Evolutionary conservation across 1,140 invertebrate genomes (phyloP), one percentile per base, ranked within the genome.

Genomic region (Macrocentrus cingulum): DNA sequence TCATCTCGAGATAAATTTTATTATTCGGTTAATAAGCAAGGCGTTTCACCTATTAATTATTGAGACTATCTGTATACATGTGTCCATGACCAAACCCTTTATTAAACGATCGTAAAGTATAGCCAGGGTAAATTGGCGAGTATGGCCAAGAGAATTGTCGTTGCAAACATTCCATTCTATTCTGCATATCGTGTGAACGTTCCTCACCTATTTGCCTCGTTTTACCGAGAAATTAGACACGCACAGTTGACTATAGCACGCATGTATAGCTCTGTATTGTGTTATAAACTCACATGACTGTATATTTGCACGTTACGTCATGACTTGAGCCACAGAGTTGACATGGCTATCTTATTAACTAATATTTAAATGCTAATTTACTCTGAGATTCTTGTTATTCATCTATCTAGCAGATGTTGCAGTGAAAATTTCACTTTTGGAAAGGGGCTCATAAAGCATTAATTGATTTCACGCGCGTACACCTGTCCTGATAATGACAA

Each of bases 201-300:
- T 51, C 56, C 20, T 58, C 36, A 58, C 56, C 56, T 15, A 58
- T 45, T 58, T 51, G 34, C 46, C 55, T 48, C 55, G 34, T 57
- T 57, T 25, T 36, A 44, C 18, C 18, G 8, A 25, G 11, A 25
- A 7, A 53, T 22, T n/a, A 39, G 23, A 13, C 51, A 19, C 51
- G 25, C 20, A 22, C 11, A 9, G 37, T 19, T 15, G 25, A 29
- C 25, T n/a, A n/a, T 29, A 22, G n/a, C 51, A 29, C 51, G 22
- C 51, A 42, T 13, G 15, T 18, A n/a, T n/a, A n/a, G n/a, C n/a
- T n/a, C n/a, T n/a, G n/a, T n/a, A n/a, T n/a, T n/a, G n/a, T n/a
- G n/a, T n/a, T 5, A 29, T 29, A 29, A 29, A 29, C 25, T 29
- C 25, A 29, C 9, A 29, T 29, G 25, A 9, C 9, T n/a, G n/a